Evolutionary conservation across 92 coral and sea anemone genomes (phyloP).

Genomic region (Metridium senile): DNA sequence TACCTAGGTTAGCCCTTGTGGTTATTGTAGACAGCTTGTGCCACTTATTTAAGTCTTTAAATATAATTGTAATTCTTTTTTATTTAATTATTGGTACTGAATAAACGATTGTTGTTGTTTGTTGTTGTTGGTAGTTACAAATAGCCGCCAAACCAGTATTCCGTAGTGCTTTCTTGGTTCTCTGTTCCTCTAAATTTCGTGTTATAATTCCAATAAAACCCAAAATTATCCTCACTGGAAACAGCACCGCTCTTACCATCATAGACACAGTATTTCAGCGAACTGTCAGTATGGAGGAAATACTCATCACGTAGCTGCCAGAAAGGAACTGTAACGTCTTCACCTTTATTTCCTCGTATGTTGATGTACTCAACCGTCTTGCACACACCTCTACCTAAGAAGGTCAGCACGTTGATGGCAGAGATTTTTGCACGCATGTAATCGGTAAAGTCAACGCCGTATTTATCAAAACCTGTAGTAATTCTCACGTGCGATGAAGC

Average conservation of each 20-base stretch:
- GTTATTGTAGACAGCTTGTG: too few species aligned
- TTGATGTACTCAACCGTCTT: conserved; percentile 13
- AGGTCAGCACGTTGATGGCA: background rate
- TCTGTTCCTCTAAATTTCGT: conserved; percentile 11
- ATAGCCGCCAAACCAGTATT: conserved; percentile 20
- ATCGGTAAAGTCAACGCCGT: conserved; percentile 16
- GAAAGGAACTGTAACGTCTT: background rate
- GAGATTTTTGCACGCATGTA: conserved; percentile 19
- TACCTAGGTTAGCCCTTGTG: too few species aligned
- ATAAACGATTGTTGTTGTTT: too few species aligned
- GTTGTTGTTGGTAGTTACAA: too few species aligned
- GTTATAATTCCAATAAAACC: conserved; percentile 3
- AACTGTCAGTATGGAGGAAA: background rate
- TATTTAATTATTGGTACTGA: too few species aligned
- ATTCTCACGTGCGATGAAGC: conserved; percentile 14
- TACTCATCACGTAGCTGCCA: background rate
- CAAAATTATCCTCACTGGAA: conserved; percentile 1
- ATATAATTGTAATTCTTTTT: too few species aligned
- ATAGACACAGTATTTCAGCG: background rate
- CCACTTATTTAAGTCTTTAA: too few species aligned
- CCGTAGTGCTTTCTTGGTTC: conserved; percentile 9
- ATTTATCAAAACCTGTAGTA: conserved; percentile 4
- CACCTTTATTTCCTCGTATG: conserved; percentile 10
- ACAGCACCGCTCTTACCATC: background rate
- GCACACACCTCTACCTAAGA: background rate